Conservation (phyloP, 2,888 invertebrate species). For the Coelinius sp. region DNA sequence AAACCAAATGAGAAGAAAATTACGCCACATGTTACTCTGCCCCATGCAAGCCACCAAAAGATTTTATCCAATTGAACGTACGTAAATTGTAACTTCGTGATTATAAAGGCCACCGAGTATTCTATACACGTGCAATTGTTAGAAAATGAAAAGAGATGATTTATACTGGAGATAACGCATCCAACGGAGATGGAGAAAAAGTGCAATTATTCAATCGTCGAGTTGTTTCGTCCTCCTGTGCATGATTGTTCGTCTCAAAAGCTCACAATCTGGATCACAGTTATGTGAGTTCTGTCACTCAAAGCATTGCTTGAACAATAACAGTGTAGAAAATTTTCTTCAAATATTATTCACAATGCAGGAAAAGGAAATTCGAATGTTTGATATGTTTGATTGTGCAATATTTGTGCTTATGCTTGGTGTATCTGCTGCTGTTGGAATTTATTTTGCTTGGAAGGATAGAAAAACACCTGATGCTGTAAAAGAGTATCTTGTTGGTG, state of each 20-base stretch:
- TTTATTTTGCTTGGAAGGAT: constrained; percentile 81
- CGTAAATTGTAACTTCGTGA: background rate
- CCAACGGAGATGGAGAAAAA: constrained; percentile 47
- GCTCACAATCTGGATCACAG: background rate
- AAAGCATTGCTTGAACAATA: background rate
- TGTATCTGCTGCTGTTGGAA: constrained; percentile 78
- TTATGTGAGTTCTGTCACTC: constrained; percentile 12
- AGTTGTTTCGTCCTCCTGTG: constrained; percentile 49
- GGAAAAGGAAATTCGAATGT: constrained; percentile 61
- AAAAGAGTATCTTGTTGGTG: constrained; percentile 81
- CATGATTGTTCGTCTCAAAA: constrained; percentile 22
- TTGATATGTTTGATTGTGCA: constrained; percentile 77
- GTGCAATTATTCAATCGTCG: constrained; percentile 68
- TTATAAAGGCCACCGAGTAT: background rate
- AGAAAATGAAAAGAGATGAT: background rate
- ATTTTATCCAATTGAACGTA: constrained; percentile 7
- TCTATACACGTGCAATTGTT: background rate
- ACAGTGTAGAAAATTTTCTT: background rate
- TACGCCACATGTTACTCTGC: background rate
- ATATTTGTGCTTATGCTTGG: constrained; percentile 79
- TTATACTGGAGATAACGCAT: constrained; percentile 20
- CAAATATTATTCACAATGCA: constrained; percentile 28
- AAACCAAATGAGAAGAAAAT: background rate
- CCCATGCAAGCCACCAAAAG: background rate
- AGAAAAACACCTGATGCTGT: constrained; percentile 80